Conservation (phyloP, 2,888 invertebrate genomes). For the Bhutanitis thaidina region DNA sequence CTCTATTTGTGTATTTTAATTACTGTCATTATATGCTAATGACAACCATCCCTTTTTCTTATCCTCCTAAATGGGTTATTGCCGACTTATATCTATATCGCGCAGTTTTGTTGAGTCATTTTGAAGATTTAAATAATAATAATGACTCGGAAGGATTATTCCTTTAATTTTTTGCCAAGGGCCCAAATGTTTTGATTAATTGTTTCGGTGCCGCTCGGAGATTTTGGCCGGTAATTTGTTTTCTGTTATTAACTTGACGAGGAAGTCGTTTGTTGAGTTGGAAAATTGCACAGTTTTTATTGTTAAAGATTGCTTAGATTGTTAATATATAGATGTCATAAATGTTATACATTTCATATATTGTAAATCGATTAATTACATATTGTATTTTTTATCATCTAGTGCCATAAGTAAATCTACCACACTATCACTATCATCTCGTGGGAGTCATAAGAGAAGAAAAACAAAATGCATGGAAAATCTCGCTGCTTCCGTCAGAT, state of each 20-base stretch:
- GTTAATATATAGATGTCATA: neutral
- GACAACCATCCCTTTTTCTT: slow-evolving; percentile 81
- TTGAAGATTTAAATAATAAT: slow-evolving; percentile 75
- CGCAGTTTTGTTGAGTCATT: slow-evolving; percentile 63
- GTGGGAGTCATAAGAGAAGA: too few relatives aligned
- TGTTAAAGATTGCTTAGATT: neutral
- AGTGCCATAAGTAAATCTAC: too few relatives aligned
- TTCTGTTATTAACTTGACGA: slow-evolving; percentile 71
- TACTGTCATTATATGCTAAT: slow-evolving; percentile 84
- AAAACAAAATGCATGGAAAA: too few relatives aligned
- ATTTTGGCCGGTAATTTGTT: slow-evolving; percentile 67
- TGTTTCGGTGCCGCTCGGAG: slow-evolving; percentile 53
- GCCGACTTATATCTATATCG: slow-evolving; percentile 73
- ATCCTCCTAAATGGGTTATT: slow-evolving; percentile 78
- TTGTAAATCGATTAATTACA: too few relatives aligned
- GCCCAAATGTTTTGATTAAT: slow-evolving; percentile 69
- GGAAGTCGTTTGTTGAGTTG: slow-evolving; percentile 63
- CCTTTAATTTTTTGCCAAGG: slow-evolving; percentile 47
- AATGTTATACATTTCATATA: too few relatives aligned
- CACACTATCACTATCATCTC: too few relatives aligned
- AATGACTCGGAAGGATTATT: slow-evolving; percentile 56
- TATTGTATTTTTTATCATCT: too few relatives aligned
- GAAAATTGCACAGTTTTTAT: slow-evolving; percentile 51
- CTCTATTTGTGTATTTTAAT: slow-evolving; percentile 87
- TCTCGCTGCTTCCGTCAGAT: too few relatives aligned